These are phyloP conservation scores for Formica aserva DNA, from an alignment of 2,888 invertebrate species.

Conservation along the genomic window DNA sequence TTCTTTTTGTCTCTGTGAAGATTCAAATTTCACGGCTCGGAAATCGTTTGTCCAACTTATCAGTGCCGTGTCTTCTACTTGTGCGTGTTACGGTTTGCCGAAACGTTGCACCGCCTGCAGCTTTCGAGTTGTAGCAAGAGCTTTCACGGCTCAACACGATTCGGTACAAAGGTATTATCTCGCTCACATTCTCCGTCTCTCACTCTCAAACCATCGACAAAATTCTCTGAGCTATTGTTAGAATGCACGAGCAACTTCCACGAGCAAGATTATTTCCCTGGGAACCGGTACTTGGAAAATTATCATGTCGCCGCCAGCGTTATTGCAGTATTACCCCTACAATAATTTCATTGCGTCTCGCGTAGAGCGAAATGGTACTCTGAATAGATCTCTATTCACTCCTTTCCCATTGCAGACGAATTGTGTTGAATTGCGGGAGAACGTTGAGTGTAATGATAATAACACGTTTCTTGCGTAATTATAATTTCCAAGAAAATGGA, in stretches of 20 bases:
- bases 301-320: conserved; percentile 51
- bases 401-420: background rate
- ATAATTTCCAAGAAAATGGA: background rate
- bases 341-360: background rate
- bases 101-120: conserved; percentile 49
- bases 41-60: conserved; percentile 49
- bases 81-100: conserved; percentile 34
- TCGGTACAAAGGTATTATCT: conserved; percentile 22
- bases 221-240: conserved; percentile 18
- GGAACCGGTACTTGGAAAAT: background rate
- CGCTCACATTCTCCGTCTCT: background rate
- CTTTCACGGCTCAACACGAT: conserved; percentile 52
- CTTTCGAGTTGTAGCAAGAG: conserved; percentile 31
- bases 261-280: conserved; percentile 15
- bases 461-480: background rate
- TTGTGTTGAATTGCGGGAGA: background rate
- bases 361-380: background rate
- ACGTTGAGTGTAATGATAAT: background rate
- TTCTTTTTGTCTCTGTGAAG: background rate
- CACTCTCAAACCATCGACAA: conserved; percentile 18
- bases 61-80: background rate
- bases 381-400: background rate
- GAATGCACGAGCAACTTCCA: background rate
- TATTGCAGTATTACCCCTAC: background rate
- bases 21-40: conserved; percentile 47